Base-by-base conservation (phyloP, 2,113 vertebrate species). In the Hippotragus niger region DNA sequence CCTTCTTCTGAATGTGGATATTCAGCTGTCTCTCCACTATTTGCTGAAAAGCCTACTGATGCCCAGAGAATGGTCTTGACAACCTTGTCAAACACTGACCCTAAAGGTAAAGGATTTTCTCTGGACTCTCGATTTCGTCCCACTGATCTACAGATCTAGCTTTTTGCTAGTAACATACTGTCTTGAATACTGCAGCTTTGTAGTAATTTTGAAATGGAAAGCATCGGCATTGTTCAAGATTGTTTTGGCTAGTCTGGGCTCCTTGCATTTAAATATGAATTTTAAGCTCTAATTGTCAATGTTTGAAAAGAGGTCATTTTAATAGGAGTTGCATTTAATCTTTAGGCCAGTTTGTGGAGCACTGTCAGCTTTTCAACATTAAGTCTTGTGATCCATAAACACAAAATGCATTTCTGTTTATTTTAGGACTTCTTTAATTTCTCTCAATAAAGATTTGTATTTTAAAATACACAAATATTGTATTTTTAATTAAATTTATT, bases 361-460 rank as follows among this genome's bases (percentile, higher is more conserved):
- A 71, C 0, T 55, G 3, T 6, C 19, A 25, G 15, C 2, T n/a
- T 43, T 52, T 45, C 27, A 87, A 33, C 13, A 89, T 36, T n/a
- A 53, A 78, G 15, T n/a, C 9, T 60, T 96, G 53, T 10, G 14
- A 53, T 27, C 33, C 58, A 36, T 58, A 25, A 89, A 52, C 0
- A 47, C 1, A 33, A 3, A 29, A 43, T 21, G 4, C 1, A n/a
- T 90, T 80, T 80, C 50, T 43, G 57, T 36, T 36, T 33, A 33
- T 25, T 57, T 53, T 25, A 76, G 2, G 21, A n/a, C 29, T 25
- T 94, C 4, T n/a, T 55, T 31, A 52, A 60, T 50, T 88, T 95
- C 74, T 94, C 43, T 58, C n/a, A 85, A 53, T 2, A 36, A 23
- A 27, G 52, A 7, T 93, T 71, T 64, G 12, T 31, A 82, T 12